Evolutionary conservation across 2,888 invertebrate species (phyloP), one percentile per base, ranked within the genome.

Genomic region (Eilema depressum): DNA sequence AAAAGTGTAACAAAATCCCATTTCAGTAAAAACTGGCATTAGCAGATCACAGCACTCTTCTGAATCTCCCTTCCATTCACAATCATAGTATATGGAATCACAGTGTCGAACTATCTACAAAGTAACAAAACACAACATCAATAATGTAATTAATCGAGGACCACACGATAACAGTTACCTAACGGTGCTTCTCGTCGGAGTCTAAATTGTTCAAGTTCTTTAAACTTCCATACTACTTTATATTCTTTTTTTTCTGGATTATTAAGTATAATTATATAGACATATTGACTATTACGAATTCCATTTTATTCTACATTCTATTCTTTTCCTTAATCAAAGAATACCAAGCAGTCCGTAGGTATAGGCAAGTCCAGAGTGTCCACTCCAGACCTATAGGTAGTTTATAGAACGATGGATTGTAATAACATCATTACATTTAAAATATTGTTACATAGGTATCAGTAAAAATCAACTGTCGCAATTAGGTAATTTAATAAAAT

Each of bases 1-100:
- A 85, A 97, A 97, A 17, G 96, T 96, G 84, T 96, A 97, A 85
- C 97, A 97, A 83, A 97, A 97, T 3, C 97, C 97, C 89, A 96
- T 96, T 88, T 97, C 97, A 0, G 97, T 97, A 80, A 97, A 97
- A n/a, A 97, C 96, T 0, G 97, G 97, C 70, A 96, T 93, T 66
- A 97, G 96, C 71, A 96, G 92, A 25, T 96, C 95, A 83, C 97
- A 97, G 83, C 97, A 97, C 75, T 96, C 94, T 71, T 96, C 96
- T 0, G 94, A 91, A 80, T 96, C 96, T n/a, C 96, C 96, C 83
- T 97, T 97, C 94, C 96, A 97, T 80, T 96, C 95, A 85, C 97
- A 97, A 33, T 95, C 95, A 53, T 93, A 91, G 70, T 97, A 95
- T 56, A 96, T 86, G 14, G 96, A 94, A 77, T 97, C 96, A 81